Conservation (phyloP, 2,888 invertebrate species). For the Coelopa pilipes region DNA sequence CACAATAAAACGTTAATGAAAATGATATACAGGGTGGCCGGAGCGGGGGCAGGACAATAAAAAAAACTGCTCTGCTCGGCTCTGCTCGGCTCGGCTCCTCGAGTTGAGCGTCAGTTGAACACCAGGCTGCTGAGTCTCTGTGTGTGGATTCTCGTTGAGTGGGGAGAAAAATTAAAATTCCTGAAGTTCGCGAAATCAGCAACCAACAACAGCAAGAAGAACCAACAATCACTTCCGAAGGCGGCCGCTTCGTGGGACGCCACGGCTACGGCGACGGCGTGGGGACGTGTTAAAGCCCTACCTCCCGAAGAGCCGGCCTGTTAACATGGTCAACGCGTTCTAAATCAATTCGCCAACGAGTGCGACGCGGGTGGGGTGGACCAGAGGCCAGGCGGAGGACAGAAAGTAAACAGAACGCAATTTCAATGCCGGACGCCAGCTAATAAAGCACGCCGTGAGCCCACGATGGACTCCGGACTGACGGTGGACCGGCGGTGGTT, state of each 20-base stretch:
- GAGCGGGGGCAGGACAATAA: background rate
- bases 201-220: background rate
- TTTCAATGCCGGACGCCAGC: constrained; percentile 13
- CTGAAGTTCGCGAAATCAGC: background rate
- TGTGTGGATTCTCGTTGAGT: background rate
- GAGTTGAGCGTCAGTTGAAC: background rate
- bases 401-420: constrained; percentile 8
- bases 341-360: constrained; percentile 60
- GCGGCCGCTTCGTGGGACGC: background rate
- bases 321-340: constrained; percentile 48
- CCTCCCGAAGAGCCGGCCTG: constrained; percentile 52
- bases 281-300: constrained; percentile 46
- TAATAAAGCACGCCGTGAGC: constrained; percentile 39
- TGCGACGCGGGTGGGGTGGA: constrained; percentile 47
- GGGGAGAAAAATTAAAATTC: constrained; percentile 29
- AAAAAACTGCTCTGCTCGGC: constrained; percentile 5
- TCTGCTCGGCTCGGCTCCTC: background rate
- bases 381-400: background rate
- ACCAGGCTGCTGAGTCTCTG: too few species aligned
- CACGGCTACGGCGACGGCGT: background rate
- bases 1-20: constrained; percentile 37
- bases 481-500: constrained; percentile 15
- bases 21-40: constrained; percentile 30
- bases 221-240: background rate
- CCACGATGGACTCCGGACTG: constrained; percentile 16